These are phyloP conservation scores for Lophotis ruficrista DNA, from an alignment of 2,113 vertebrate species.

Conservation along the genomic window DNA sequence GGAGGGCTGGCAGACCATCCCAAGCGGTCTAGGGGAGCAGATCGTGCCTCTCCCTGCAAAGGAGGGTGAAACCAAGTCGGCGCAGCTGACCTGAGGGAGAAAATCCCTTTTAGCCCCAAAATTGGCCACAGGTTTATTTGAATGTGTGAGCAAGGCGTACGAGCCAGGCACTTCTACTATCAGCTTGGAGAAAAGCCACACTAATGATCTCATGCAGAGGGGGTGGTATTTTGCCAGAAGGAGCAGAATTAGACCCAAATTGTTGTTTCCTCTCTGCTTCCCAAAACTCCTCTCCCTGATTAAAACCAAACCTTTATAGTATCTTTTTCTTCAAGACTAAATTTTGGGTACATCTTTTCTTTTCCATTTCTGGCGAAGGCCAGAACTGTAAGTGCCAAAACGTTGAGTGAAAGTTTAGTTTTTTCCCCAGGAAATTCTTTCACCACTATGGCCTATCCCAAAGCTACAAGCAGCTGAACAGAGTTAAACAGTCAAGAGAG, in stretches of 20 bases:
- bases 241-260: conserved; percentile 12
- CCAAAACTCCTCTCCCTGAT: background rate
- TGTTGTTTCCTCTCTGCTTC: conserved; percentile 38
- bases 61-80: background rate
- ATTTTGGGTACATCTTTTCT: conserved; percentile 13
- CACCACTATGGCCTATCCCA: background rate
- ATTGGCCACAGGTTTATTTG: background rate
- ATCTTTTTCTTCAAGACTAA: background rate
- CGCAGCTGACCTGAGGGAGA: background rate
- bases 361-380: conserved; percentile 19
- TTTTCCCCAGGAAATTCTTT: background rate
- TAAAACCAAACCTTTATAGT: conserved; percentile 25
- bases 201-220: background rate
- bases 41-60: background rate
- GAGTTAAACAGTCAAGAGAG: background rate
- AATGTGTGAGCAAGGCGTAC: background rate
- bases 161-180: conserved; percentile 26
- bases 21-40: background rate
- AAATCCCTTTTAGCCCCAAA: background rate
- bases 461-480: background rate
- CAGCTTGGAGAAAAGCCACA: conserved; percentile 34
- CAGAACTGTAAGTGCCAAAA: conserved; percentile 17
- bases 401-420: background rate
- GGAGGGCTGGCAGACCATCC: background rate
- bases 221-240: background rate